Base-by-base conservation (phyloP, 2,888 invertebrate genomes). In the Dexiosoma caninum region DNA sequence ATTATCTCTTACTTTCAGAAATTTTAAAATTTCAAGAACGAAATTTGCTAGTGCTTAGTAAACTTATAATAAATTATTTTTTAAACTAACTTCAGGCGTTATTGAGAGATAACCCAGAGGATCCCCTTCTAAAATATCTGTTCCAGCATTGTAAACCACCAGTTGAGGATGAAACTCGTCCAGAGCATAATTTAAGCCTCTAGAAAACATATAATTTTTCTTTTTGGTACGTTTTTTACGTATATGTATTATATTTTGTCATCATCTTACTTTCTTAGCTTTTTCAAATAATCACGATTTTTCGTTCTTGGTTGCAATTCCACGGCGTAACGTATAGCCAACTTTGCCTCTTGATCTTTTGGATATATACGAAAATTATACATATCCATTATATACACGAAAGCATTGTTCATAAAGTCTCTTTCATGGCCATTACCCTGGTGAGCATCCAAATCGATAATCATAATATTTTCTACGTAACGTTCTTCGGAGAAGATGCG, bases 141-240 rank as follows among this genome's bases (percentile, higher is more conserved):
- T 97, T 0, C 97, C 97, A n/a, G 97, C 97, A 90, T 97, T 97
- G 90, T 96, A 97, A n/a, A 97, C 92, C 53, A 97, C 90, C 23
- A 97, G 91, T 87, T 97, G 94, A 0, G 97, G 96, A 64, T 90
- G 90, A 86, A 95, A 97, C 86, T 95, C 93, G 0, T 91, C 88
- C 21, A 96, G 87, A 0, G 95, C 94, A 46, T 91, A 92, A 83
- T 92, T 92, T 19, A 96, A 90, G 86, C 94, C 92, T 78, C 95
- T 96, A 86, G 40, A 91, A n/a, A 75, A 23, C 16, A 42, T 6
- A 21, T 4, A 30, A n/a, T 12, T 6, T 49, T 30, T 30, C 1
- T 27, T 3, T 27, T 27, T 12, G 2, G 8, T 9, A 44, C 10
- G 4, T 12, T 37, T 2, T 37, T 4, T 37, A 37, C 4, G 12